Conservation (phyloP, 1,140 invertebrate species). For the Frieseomelitta varia region DNA sequence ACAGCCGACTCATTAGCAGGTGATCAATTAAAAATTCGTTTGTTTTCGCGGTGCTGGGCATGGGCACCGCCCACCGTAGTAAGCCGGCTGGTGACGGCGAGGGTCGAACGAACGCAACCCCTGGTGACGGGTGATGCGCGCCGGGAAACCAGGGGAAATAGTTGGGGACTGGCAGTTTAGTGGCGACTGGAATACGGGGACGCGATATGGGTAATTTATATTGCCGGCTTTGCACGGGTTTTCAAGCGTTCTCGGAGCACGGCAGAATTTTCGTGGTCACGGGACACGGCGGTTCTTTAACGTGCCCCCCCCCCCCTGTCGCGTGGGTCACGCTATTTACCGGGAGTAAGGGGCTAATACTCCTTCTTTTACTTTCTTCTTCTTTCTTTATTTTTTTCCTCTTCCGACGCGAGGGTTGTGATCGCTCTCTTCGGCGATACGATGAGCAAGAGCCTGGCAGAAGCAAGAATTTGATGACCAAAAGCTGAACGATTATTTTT, state of each 20-base stretch:
- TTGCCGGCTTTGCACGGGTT: constrained; percentile 37
- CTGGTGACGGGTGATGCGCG: constrained; percentile 35
- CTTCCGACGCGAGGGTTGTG: not conserved
- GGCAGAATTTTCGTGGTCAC: constrained; percentile 22
- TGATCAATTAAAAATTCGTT: constrained; percentile 79
- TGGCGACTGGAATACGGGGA: constrained; percentile 43
- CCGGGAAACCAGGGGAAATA: constrained; percentile 11
- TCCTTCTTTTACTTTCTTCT: not conserved
- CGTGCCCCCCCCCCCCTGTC: not conserved
- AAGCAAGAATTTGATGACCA: not conserved
- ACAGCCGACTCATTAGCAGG: constrained; percentile 75
- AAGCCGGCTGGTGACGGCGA: constrained; percentile 29
- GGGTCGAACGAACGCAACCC: constrained; percentile 42
- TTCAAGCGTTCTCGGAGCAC: constrained; percentile 17
- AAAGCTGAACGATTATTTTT: not conserved
- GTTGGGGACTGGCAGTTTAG: constrained; percentile 47
- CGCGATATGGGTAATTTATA: constrained; percentile 53
- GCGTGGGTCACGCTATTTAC: constrained; percentile 40
- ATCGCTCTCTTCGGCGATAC: too few species aligned
- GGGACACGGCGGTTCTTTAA: not conserved
- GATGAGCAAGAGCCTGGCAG: not conserved
- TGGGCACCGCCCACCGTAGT: constrained; percentile 52
- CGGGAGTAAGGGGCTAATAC: not conserved
- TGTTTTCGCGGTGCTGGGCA: constrained; percentile 61
- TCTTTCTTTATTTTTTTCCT: not conserved